Evolutionary conservation across 2,113 vertebrate species (phyloP).

Genomic region (Antennarius striatus): DNA sequence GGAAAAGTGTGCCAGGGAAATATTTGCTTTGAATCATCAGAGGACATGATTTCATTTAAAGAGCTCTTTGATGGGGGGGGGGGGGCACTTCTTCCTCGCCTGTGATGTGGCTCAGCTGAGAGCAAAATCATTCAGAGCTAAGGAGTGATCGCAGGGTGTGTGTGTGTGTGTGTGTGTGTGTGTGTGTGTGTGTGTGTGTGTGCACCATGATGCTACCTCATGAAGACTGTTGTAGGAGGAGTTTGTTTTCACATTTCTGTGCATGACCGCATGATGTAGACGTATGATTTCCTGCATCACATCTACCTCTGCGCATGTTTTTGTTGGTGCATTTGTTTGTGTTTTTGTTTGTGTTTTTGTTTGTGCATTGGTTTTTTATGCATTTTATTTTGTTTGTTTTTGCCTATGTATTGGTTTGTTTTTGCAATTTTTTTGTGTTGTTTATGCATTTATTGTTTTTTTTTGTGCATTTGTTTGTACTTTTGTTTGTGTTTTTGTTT

Average conservation of each 20-base stretch:
- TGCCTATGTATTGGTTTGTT: too few species aligned
- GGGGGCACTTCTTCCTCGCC: slow-evolving; percentile 47
- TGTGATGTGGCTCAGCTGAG: slow-evolving; percentile 69
- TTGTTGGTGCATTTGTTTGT: too few species aligned
- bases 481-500: neutral
- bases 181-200: slow-evolving; percentile 8
- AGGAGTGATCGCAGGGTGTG: slow-evolving; percentile 21
- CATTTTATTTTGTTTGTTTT: too few species aligned
- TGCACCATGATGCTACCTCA: neutral
- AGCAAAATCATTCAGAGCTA: slow-evolving; percentile 58
- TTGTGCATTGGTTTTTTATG: neutral
- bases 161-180: slow-evolving; percentile 15
- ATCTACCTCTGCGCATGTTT: too few species aligned
- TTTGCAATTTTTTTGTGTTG: too few species aligned
- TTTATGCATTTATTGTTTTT: neutral
- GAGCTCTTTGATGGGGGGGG: slow-evolving; percentile 65
- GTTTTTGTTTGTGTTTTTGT: neutral
- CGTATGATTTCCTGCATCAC: neutral
- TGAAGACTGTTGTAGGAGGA: neutral
- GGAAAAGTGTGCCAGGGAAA: slow-evolving; percentile 54
- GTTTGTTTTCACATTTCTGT: neutral
- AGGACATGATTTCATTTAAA: slow-evolving; percentile 72
- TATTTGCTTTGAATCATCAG: slow-evolving; percentile 73
- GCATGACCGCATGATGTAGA: neutral
- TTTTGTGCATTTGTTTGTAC: too few species aligned